A percentile compares a stretch with the other conserved stretches of the same genome.
Conservation (phyloP, 2,797 vertebrate species). For the Anguilla marmorata region DNA sequence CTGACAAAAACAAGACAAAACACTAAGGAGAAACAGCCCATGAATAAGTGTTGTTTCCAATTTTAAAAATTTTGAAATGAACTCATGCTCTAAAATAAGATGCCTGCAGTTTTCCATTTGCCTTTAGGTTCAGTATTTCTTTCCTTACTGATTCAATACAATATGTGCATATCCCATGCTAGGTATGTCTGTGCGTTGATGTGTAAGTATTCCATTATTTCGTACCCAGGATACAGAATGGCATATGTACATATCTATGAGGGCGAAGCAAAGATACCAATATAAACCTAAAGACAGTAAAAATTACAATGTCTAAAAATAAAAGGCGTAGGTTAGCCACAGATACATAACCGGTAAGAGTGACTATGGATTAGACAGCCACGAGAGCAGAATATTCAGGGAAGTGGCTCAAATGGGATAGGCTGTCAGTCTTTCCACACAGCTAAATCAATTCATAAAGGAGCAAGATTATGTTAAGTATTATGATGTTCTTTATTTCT, state of each 20-base stretch:
- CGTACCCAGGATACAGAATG: not conserved
- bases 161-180: not conserved
- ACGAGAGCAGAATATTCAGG: not conserved
- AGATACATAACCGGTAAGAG: not conserved
- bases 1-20: not conserved
- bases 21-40: not conserved
- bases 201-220: not conserved
- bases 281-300: conserved; percentile 5
- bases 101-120: not conserved
- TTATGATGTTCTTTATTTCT: not conserved
- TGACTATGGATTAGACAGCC: not conserved
- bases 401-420: not conserved
- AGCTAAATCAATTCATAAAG: not conserved
- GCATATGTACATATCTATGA: not conserved
- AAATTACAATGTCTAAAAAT: not conserved
- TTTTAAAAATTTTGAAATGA: not conserved
- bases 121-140: not conserved
- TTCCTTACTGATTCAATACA: not conserved
- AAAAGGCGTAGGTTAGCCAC: not conserved
- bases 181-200: not conserved
- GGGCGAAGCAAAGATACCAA: not conserved
- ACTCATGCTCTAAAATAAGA: not conserved
- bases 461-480: not conserved
- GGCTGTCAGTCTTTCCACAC: not conserved
- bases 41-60: no score